Conservation (phyloP, 92 coral and sea anemone species). For the Parazoanthus atlanticus region DNA sequence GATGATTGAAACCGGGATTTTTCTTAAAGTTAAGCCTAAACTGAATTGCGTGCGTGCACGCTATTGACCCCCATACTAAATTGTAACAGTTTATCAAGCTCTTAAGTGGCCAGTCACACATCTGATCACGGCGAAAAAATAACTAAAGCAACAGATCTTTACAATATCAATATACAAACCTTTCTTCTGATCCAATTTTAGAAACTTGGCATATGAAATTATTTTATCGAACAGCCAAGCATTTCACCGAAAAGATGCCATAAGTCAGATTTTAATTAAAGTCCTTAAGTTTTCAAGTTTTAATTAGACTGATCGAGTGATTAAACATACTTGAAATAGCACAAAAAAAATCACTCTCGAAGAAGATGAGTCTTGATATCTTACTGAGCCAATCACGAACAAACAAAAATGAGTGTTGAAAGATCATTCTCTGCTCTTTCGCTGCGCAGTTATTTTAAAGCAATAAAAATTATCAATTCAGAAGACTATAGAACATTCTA, state of each 20-base stretch:
- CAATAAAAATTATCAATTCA: too few species aligned
- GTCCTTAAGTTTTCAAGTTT: background rate
- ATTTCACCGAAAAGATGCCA: background rate
- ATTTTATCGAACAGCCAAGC: background rate
- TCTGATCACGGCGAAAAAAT: background rate
- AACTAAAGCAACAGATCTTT: background rate
- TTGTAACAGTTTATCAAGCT: background rate
- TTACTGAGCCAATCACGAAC: background rate
- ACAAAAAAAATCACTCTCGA: background rate
- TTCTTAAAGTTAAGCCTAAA: too few species aligned
- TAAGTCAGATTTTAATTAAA: too few species aligned
- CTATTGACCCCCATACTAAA: background rate
- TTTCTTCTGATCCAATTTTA: background rate
- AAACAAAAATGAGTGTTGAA: background rate
- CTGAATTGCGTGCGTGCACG: background rate
- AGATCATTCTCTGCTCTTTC: background rate
- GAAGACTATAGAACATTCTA: background rate
- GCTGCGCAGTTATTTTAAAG: background rate
- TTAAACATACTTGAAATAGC: too few species aligned
- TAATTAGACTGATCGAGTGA: background rate
- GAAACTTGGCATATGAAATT: background rate
- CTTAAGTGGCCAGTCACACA: background rate
- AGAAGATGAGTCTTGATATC: background rate
- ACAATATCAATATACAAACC: too few species aligned
- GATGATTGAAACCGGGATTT: too few species aligned